phyloP scores from a whole-genome alignment of 2,113 vertebrate genomes.

The Phyllostomus hastatus region DNA sequence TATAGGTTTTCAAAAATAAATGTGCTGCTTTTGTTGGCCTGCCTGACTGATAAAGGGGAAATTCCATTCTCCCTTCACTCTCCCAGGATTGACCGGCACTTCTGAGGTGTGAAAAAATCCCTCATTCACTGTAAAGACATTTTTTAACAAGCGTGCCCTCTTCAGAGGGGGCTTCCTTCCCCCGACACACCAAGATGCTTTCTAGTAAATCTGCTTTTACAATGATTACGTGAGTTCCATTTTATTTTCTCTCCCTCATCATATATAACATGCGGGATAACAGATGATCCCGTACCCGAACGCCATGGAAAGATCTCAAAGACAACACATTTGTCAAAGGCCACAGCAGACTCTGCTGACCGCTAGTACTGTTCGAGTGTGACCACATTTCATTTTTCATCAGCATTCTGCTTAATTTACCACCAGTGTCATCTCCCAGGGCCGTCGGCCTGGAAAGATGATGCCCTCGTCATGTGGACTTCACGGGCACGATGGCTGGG shows the following conservation, averaged over 20 bases:
- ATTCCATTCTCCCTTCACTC: background rate
- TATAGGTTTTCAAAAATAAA: constrained; percentile 21
- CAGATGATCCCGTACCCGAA: background rate
- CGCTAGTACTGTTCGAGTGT: constrained; percentile 50
- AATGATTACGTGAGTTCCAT: constrained; percentile 43
- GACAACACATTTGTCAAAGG: constrained; percentile 56
- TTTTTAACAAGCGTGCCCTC: constrained; percentile 43
- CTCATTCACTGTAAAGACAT: background rate
- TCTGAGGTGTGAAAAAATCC: background rate
- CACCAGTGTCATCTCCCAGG: constrained; percentile 69
- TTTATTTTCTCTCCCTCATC: constrained; percentile 67
- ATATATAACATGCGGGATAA: constrained; percentile 16
- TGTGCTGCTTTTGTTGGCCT: background rate
- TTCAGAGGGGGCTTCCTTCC: background rate
- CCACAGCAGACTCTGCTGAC: constrained; percentile 34
- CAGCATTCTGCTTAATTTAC: constrained; percentile 75
- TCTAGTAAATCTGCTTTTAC: constrained; percentile 58
- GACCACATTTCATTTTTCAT: constrained; percentile 71
- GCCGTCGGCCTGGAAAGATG: constrained; percentile 62
- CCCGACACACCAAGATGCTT: background rate
- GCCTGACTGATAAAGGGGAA: background rate
- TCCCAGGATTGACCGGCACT: background rate
- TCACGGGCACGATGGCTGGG: background rate
- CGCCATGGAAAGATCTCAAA: constrained; percentile 30
- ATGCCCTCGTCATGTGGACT: constrained; percentile 61